Evolutionary conservation across 2,113 vertebrate genomes (phyloP).

Genomic region (Lophotis ruficrista): DNA sequence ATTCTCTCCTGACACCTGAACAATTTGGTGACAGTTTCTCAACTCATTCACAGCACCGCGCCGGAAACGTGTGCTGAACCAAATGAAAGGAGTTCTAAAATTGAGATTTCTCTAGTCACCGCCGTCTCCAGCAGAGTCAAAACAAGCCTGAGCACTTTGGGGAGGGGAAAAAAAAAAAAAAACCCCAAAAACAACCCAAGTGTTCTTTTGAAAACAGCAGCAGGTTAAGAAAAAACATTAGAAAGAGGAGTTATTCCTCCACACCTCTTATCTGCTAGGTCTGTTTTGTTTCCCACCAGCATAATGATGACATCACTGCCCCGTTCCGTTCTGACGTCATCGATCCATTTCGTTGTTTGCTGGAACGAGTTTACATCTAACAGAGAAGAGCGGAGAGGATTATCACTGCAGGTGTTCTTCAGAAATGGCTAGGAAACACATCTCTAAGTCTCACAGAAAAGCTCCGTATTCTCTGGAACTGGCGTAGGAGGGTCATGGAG

Average conservation of each 20-base stretch:
- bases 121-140: not conserved
- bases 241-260: not conserved
- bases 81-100: not conserved
- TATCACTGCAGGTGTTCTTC: conserved; percentile 10
- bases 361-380: conserved; percentile 99
- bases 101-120: not conserved
- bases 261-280: conserved; percentile 98
- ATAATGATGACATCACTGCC: conserved; percentile 99
- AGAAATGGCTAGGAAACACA: not conserved
- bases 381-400: conserved; percentile 60
- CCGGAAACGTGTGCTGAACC: not conserved
- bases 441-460: not conserved
- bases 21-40: not conserved
- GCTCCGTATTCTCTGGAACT: not conserved
- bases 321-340: conserved; percentile 97
- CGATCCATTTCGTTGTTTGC: conserved; percentile 99
- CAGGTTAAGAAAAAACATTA: not conserved
- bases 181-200: accelerated
- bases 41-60: not conserved
- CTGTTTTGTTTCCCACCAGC: conserved; percentile 99
- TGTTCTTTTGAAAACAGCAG: not conserved
- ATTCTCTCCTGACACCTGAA: not conserved
- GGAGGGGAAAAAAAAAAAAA: not conserved
- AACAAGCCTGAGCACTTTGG: not conserved
- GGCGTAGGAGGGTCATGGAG: not conserved